Evolutionary conservation across 2,888 invertebrate genomes (phyloP).

Genomic region (Smittia aterrima): DNA sequence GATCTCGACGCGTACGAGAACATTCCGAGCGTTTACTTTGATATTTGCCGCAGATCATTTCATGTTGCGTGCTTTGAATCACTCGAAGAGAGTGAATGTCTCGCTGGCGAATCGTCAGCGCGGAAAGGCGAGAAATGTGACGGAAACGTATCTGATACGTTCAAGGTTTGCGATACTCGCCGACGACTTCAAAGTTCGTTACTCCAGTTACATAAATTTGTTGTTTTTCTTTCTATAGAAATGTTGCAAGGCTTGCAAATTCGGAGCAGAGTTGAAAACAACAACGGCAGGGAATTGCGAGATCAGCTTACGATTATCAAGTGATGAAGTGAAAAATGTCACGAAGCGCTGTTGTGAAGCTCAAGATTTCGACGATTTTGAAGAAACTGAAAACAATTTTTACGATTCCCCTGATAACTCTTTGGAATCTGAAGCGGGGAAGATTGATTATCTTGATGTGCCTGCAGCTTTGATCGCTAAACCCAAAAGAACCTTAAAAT

Average conservation of each 20-base stretch:
- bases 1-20: too few relatives aligned
- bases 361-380: background rate
- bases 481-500: background rate
- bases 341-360: background rate
- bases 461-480: background rate
- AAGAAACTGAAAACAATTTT: background rate
- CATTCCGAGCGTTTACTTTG: too few relatives aligned
- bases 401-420: background rate
- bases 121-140: too few relatives aligned
- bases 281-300: background rate
- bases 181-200: too few relatives aligned
- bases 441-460: background rate
- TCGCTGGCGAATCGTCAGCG: too few relatives aligned
- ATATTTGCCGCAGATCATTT: too few relatives aligned
- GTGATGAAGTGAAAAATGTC: background rate
- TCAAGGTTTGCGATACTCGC: too few relatives aligned
- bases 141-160: too few relatives aligned
- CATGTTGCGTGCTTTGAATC: too few relatives aligned
- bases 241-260: slow-evolving; percentile 11
- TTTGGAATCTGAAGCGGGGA: background rate
- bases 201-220: too few relatives aligned
- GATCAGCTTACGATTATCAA: background rate
- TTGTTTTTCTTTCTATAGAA: background rate
- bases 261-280: background rate
- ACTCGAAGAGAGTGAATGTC: too few relatives aligned